These are phyloP conservation scores for Drosophila willistoni DNA, from an alignment of 1,140 invertebrate species.

Conservation along the genomic window DNA sequence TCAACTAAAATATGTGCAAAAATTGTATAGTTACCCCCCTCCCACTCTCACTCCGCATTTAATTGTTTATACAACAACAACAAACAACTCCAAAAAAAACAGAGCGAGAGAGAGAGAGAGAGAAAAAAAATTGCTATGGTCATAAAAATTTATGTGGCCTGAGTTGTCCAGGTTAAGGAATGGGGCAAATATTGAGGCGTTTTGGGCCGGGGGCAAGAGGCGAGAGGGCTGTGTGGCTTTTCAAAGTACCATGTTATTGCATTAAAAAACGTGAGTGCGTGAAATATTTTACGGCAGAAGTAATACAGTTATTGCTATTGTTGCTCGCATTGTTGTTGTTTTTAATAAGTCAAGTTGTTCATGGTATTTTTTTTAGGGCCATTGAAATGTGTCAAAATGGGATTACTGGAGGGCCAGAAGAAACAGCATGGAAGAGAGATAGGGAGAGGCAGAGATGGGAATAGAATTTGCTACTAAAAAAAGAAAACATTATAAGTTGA, in stretches of 20 bases:
- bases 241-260: constrained; percentile 52
- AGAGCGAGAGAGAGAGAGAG: neutral
- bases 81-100: constrained; percentile 25
- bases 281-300: constrained; percentile 47
- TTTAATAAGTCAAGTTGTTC: constrained; percentile 32
- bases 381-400: constrained; percentile 58
- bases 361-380: constrained; percentile 40
- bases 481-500: too few species aligned
- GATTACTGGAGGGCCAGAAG: constrained; percentile 28
- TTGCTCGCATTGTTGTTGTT: constrained; percentile 29
- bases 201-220: neutral
- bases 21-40: neutral
- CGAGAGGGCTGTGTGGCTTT: constrained; percentile 29
- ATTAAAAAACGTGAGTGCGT: constrained; percentile 81
- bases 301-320: constrained; percentile 34
- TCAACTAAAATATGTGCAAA: neutral
- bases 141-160: constrained; percentile 48
- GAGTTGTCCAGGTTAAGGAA: constrained; percentile 22
- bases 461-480: too few species aligned
- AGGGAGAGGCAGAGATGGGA: too few species aligned
- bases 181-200: neutral
- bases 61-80: constrained; percentile 51
- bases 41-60: constrained; percentile 26
- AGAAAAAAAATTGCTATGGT: constrained; percentile 27
- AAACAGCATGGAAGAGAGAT: neutral